Percentiles rank a stretch among this genome's conserved stretches.
These are phyloP conservation scores for Coturnix japonica DNA, from an alignment of 2,113 vertebrate species.

Conservation along the genomic window DNA sequence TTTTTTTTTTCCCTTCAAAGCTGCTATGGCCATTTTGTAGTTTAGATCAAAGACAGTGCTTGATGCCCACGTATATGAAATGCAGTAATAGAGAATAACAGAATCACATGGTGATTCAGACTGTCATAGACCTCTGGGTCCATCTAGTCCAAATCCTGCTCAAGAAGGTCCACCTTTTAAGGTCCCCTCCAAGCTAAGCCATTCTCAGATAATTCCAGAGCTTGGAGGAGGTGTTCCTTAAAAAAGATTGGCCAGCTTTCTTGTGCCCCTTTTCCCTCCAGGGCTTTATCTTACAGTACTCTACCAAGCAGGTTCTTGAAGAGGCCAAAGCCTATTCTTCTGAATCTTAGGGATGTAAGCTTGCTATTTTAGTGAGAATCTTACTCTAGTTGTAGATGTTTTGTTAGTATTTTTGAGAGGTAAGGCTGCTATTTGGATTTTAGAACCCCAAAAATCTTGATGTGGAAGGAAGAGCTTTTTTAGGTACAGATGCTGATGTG, in stretches of 20 bases:
- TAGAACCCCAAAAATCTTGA: not conserved
- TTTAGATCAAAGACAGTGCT: not conserved
- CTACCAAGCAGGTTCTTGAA: not conserved
- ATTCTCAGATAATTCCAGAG: no score
- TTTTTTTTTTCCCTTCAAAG: not conserved
- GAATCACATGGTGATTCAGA: not conserved
- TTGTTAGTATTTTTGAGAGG: not conserved
- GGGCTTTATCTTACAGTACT: not conserved
- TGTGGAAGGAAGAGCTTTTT: not conserved
- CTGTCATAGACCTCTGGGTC: not conserved
- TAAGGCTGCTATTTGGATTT: not conserved
- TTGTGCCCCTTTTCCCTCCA: not conserved
- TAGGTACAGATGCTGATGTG: not conserved
- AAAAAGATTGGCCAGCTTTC: not conserved
- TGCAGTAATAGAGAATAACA: not conserved
- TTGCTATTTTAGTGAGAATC: not conserved
- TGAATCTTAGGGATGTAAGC: not conserved
- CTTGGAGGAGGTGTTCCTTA: not conserved
- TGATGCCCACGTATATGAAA: not conserved
- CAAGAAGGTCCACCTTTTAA: not conserved
- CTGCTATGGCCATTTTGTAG: not conserved
- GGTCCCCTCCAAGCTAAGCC: no score
- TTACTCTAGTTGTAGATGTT: not conserved
- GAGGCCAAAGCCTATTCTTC: not conserved
- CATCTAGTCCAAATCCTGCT: not conserved